phyloP scores from a whole-genome alignment of 30 jellyfish, hydroid and myxozoan genomes.

The Haliclystus octoradiatus region DNA sequence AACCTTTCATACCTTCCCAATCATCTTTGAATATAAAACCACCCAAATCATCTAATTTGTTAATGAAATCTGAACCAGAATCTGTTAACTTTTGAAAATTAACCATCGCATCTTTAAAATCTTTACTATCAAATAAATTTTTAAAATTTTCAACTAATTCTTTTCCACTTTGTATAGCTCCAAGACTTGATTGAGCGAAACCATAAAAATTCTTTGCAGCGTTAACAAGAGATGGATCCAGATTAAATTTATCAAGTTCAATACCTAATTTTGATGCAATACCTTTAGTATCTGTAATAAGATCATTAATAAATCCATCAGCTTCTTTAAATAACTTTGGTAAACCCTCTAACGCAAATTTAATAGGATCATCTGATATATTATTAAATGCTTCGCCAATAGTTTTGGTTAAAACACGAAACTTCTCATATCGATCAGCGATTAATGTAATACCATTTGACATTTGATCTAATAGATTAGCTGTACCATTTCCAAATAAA shows the following conservation, averaged over 20 bases:
- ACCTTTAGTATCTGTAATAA: slow-evolving; percentile 51
- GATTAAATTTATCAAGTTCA: slow-evolving; percentile 35
- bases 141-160: slow-evolving; percentile 49
- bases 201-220: slow-evolving; percentile 62
- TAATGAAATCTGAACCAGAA: slow-evolving; percentile 55
- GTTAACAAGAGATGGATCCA: slow-evolving; percentile 63
- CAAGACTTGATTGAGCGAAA: slow-evolving; percentile 60
- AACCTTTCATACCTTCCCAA: slow-evolving; percentile 70
- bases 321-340: slow-evolving; percentile 64
- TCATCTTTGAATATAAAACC: slow-evolving; percentile 35
- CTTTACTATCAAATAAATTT: slow-evolving; percentile 50
- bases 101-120: slow-evolving; percentile 54
- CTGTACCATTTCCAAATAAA: slow-evolving; percentile 62
- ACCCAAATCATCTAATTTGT: slow-evolving; percentile 60
- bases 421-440: slow-evolving; percentile 78
- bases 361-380: slow-evolving; percentile 65
- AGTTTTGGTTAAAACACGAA: slow-evolving; percentile 53
- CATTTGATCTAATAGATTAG: slow-evolving; percentile 27
- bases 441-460: slow-evolving; percentile 55
- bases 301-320: slow-evolving; percentile 29
- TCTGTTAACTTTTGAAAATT: slow-evolving; percentile 51
- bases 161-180: slow-evolving; percentile 63
- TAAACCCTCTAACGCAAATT: slow-evolving; percentile 73
- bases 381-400: slow-evolving; percentile 59
- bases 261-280: slow-evolving; percentile 48